Evolutionary conservation across 2,797 vertebrate genomes (phyloP), one percentile per base, ranked within the genome.

Genomic region (Trachops cirrhosus): DNA sequence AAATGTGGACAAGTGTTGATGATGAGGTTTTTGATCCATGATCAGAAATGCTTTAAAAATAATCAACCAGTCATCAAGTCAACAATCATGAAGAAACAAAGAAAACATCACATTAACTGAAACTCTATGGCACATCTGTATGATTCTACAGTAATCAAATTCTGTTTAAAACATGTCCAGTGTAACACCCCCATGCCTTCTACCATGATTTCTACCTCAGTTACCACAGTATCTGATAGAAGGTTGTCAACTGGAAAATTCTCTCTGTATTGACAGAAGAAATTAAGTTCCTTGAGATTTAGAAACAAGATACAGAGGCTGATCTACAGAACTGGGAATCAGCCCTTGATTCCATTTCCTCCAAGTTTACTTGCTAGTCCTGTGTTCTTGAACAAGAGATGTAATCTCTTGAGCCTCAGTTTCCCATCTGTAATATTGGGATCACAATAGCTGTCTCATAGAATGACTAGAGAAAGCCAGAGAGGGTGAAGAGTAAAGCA

Each of bases 251-350:
- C 3, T 75, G 50, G 68, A 84, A 96, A 95, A 44, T 18, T 21
- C 29, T 70, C 21, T 62, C 64, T 54, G 91, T 89, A 59, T 41
- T 70, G 57, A 93, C 34, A 52, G 19, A 86, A 70, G 46, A 48
- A 94, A 82, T 87, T 79, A 84, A 84, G 74, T 79, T 95, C 80
- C 84, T 95, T 89, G 80, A 95, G 85, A 91, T 86, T 79, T 19
- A 92, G 78, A 70, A 94, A 88, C 44, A 86, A 67, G 75, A 59
- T 67, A 41, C 8, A 80, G 64, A 4, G 8, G 50, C 57, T 71
- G 34, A 1, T 6, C 8, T 64, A 68, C 29, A 87, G 70, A 92
- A 93, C 87, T 77, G 44, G 32, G 19, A 96, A 87, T 44, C 10
- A 12, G 73, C 37, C 37, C 19, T 82, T 68, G 37, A 68, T 86